Base-by-base conservation (phyloP, 2,113 vertebrate species). In the Lamprologus sp. region DNA sequence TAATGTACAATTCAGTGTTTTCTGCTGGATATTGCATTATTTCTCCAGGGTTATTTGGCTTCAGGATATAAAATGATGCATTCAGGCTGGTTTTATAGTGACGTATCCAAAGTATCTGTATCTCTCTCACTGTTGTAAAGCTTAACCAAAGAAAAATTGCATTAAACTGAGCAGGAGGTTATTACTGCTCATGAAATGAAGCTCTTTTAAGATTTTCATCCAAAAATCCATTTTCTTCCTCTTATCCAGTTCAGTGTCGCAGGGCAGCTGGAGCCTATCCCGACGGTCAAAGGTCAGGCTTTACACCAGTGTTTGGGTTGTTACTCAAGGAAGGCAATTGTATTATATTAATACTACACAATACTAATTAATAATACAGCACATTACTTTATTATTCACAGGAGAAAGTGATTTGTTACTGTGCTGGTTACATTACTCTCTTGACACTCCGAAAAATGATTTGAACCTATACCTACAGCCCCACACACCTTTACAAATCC, bases 251-350 rank as follows among this genome's bases (percentile, higher is more conserved):
- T 75, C 40, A 47, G 23, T 45, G 14, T 75, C 1, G 0, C 6
- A 7, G 40, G 14, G 70, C 14, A 17, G 70, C 40, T 75, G 42
- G 23, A 47, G 70, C 6, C 6, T 75, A 28, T 28, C 2, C 42
- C 0, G 1, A 23, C 2, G 1, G 12, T 23, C 31, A 65, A 37
- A 65, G 7, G 31, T 65, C 31, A 73, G 68, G 21, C 8, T 73
- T 73, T 26, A 37, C 33, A 65, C 10, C 33, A 37, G 33, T 21
- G 19, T 65, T 37, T 35, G 33, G 33, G 63, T 68, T 40, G 63
- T 40, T 68, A 37, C 0, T 68, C 33, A 0, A 68, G 33, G 60
- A 68, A 68, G 0, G 33, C 31, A 68, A 40, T 40, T 65, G 4
- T 37, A 65, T n/a, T 65, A 37, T 37, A 65, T 37, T 37, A n/a